phyloP scores from a whole-genome alignment of 2,888 invertebrate species.

The Petrolisthes cinctipes region DNA sequence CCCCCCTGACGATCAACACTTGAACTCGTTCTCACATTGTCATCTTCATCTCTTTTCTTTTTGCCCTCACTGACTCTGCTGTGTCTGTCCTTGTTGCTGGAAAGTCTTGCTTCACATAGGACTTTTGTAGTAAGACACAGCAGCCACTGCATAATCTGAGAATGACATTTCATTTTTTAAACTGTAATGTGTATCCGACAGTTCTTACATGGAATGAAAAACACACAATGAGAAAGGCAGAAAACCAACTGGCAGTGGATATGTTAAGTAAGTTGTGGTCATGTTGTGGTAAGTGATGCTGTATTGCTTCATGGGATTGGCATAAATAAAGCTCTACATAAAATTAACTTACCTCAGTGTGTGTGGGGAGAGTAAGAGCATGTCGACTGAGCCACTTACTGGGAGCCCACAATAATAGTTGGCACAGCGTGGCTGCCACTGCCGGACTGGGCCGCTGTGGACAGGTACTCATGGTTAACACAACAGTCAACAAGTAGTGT shows the following conservation, averaged over 20 bases:
- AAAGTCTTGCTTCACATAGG: constrained; percentile 74
- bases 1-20: constrained; percentile 68
- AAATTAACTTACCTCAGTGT: constrained; percentile 66
- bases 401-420: constrained; percentile 82
- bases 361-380: constrained; percentile 66
- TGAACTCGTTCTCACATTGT: constrained; percentile 66
- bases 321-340: neutral
- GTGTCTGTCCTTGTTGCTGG: constrained; percentile 68
- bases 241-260: neutral
- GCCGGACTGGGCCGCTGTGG: constrained; percentile 76
- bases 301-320: neutral
- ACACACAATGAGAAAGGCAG: neutral
- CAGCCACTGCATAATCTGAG: constrained; percentile 81
- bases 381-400: constrained; percentile 76
- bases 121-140: constrained; percentile 81
- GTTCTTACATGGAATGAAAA: neutral
- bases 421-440: constrained; percentile 82
- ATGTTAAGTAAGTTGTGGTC: too few relatives aligned
- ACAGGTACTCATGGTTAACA: constrained; percentile 10
- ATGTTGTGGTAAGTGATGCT: too few relatives aligned
- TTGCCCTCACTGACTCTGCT: neutral
- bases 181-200: neutral
- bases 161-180: constrained; percentile 31
- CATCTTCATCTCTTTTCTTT: constrained; percentile 8
- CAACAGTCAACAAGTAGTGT: neutral